These are phyloP conservation scores for Camelus dromedarius DNA, from an alignment of 2,113 vertebrate genomes.

Conservation along the genomic window DNA sequence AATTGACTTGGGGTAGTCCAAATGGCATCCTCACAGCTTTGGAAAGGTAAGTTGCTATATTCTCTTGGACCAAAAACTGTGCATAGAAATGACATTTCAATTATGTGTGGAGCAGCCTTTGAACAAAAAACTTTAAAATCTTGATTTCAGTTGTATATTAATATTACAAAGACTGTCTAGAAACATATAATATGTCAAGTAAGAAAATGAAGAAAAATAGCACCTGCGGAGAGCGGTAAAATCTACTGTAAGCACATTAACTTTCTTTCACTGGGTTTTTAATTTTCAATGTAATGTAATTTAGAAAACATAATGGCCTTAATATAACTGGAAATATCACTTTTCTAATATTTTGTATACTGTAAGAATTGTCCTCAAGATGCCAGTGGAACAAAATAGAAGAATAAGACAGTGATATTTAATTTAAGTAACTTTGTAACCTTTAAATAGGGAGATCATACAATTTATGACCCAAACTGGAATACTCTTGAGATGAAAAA, in stretches of 20 bases:
- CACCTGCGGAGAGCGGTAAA: neutral
- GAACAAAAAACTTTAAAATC: neutral
- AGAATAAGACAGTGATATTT: neutral
- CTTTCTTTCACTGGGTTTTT: conserved; percentile 7
- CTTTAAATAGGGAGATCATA: neutral
- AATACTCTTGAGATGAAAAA: neutral
- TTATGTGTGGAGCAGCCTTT: neutral
- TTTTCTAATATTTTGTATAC: conserved; percentile 6
- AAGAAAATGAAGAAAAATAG: conserved; percentile 37
- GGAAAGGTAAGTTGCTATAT: neutral
- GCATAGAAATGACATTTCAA: neutral
- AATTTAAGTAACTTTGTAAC: neutral
- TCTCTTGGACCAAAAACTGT: neutral
- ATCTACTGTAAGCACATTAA: neutral
- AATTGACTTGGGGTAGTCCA: neutral
- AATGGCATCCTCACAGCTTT: neutral
- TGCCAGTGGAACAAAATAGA: neutral
- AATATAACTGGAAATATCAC: neutral
- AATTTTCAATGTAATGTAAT: conserved; percentile 26
- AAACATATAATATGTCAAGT: neutral
- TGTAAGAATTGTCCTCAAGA: neutral
- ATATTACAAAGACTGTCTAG: neutral
- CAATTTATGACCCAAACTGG: neutral
- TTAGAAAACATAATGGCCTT: neutral
- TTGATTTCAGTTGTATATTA: neutral